These are phyloP conservation scores for Macrotrachela quadricornifera DNA, from an alignment of 1,140 invertebrate genomes.

Conservation along the genomic window DNA sequence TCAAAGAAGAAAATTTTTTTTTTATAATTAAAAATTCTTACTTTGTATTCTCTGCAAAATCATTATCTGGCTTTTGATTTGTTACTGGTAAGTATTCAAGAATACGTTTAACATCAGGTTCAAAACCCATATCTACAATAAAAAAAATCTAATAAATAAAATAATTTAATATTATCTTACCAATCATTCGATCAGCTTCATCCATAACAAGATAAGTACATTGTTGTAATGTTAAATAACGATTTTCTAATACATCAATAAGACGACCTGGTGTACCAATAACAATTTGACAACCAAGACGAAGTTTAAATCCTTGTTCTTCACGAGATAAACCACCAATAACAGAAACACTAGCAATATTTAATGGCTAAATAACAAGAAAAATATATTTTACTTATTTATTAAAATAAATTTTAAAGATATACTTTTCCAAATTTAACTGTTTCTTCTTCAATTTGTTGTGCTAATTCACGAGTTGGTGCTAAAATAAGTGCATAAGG, in stretches of 20 bases:
- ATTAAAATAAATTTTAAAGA: too few species aligned
- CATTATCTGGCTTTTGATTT: constrained; percentile 91
- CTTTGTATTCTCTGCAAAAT: constrained; percentile 74
- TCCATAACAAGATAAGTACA: constrained; percentile 51
- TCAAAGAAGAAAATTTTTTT: too few species aligned
- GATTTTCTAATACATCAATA: constrained; percentile 93
- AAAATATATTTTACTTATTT: too few species aligned
- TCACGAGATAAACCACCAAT: constrained; percentile 90
- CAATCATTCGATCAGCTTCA: constrained; percentile 85
- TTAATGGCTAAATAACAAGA: constrained; percentile 38
- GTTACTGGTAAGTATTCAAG: constrained; percentile 93
- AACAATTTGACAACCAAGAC: constrained; percentile 97
- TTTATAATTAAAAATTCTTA: too few species aligned
- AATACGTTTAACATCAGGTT: constrained; percentile 90
- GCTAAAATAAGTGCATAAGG: constrained; percentile 97
- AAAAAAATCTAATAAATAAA: too few species aligned
- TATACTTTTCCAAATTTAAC: constrained; percentile 67
- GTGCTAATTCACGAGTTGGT: constrained; percentile 91
- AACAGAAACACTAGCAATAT: constrained; percentile 84
- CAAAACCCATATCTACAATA: constrained; percentile 75
- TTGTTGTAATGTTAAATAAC: constrained; percentile 81
- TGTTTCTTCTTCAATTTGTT: constrained; percentile 98
- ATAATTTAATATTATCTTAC: too few species aligned
- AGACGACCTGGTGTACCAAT: constrained; percentile 97
- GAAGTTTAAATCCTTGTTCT: constrained; percentile 85